Evolutionary conservation across 1,140 invertebrate genomes (phyloP), one percentile per base, ranked within the genome.

Genomic region (Aleiodes sp.): DNA sequence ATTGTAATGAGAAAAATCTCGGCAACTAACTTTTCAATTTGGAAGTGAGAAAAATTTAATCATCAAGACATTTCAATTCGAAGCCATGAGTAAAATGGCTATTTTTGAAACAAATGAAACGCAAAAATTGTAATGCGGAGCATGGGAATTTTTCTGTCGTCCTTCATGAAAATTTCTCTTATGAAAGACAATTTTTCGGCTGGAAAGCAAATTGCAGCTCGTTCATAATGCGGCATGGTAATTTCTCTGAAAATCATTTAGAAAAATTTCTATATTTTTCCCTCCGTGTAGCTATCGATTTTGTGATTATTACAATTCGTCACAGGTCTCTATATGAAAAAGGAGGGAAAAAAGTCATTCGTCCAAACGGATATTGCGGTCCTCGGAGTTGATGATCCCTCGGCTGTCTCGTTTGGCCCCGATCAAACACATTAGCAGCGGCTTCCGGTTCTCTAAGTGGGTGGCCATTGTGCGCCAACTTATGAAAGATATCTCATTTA

Each of bases 391-490:
- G 35, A 65, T 61, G 46, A 65, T 66, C 31, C n/a, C 65, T 39
- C 33, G 56, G 19, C 56, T 46, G 62, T 56, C 62, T 68, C 29
- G 61, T n/a, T n/a, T 68, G 31, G 39, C 61, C 76, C 74, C 76
- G 75, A 76, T 78, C 81, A 82, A 82, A 82, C 80, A 82, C 81
- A 82, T 82, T 82, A 81, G 75, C 68, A 67, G 60, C 65, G 60
- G 75, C 78, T 79, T 82, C 81, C 80, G 78, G 79, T 75, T 56
- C 57, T 71, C 66, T 78, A 78, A 79, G 79, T 80, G 75, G 74
- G 56, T 66, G 63, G 69, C 70, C 67, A 77, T 80, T 80, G 77
- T 79, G 33, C 31, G n/a, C 39, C 56, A 56, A n/a, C 57, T 19
- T 29, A 46, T 21, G 39, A 56, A 41, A 68, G 60, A 4, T 41